Conservation (phyloP, 2,888 invertebrate species). For the Netelia fuscicornis region DNA sequence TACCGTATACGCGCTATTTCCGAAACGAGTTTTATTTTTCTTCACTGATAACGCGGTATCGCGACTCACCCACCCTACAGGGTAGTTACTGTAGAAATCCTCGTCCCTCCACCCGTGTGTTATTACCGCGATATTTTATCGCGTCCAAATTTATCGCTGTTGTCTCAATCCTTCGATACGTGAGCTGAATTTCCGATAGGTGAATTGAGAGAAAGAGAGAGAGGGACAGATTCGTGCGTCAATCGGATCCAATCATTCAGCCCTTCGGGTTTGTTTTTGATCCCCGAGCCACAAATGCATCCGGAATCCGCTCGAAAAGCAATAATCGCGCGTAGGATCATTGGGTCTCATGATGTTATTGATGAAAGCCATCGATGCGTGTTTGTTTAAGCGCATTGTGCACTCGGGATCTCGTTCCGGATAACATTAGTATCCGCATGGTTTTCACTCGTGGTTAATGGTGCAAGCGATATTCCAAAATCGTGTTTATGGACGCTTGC, state of each 20-base stretch:
- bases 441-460: conserved; percentile 16
- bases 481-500: conserved; percentile 24
- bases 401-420: conserved; percentile 6
- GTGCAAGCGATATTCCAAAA: conserved; percentile 26
- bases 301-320: background rate
- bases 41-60: conserved; percentile 13
- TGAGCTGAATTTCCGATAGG: conserved; percentile 3
- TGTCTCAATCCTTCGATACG: conserved; percentile 4
- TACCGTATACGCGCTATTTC: conserved; percentile 34
- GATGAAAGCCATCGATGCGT: background rate
- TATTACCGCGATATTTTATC: conserved; percentile 36
- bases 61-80: too few species aligned
- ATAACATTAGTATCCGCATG: conserved; percentile 4
- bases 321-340: background rate
- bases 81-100: too few species aligned
- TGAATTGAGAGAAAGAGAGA: background rate
- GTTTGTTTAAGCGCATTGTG: background rate
- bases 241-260: background rate
- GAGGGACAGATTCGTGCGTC: background rate
- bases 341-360: background rate
- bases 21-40: conserved; percentile 34
- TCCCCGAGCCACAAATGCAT: background rate
- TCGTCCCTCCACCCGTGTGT: conserved; percentile 2
- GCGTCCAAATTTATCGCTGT: conserved; percentile 35
- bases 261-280: background rate